Percentiles rank a stretch among this genome's conserved stretches.
Evolutionary conservation across 2,888 invertebrate genomes (phyloP).

Genomic region (Stenodema calcarata): DNA sequence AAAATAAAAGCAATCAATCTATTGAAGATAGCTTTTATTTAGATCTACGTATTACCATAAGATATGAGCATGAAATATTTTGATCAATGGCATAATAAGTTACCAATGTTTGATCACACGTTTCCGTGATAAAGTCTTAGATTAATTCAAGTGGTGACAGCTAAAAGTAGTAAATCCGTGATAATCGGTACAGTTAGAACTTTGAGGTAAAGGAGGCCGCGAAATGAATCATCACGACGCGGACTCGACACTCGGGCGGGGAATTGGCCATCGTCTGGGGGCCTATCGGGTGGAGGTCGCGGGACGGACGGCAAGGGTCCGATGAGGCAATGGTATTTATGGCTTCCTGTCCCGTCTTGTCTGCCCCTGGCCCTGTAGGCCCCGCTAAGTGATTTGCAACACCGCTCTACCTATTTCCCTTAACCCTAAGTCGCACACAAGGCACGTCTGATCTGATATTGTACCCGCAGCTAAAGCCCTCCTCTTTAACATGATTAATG

Average conservation of each 20-base stretch:
- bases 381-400: not conserved
- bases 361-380: not conserved
- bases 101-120: too few relatives aligned
- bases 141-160: not conserved
- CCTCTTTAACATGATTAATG: not conserved
- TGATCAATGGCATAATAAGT: too few relatives aligned
- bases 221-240: not conserved
- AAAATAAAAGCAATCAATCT: too few relatives aligned
- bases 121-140: too few relatives aligned
- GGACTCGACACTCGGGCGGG: not conserved
- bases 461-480: not conserved
- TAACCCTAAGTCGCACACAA: not conserved
- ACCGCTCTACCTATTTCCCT: not conserved
- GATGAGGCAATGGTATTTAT: slow-evolving; percentile 2
- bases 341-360: not conserved
- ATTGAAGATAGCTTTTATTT: too few relatives aligned
- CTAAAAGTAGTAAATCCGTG: too few relatives aligned
- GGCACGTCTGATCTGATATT: not conserved
- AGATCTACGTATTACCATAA: too few relatives aligned
- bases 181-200: too few relatives aligned
- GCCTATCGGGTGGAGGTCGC: not conserved
- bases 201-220: not conserved
- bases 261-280: slow-evolving; percentile 2
- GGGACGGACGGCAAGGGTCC: not conserved
- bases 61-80: too few relatives aligned